Evolutionary conservation across 2,113 vertebrate species (phyloP).

Genomic region (Oxygymnocypris stewartii): DNA sequence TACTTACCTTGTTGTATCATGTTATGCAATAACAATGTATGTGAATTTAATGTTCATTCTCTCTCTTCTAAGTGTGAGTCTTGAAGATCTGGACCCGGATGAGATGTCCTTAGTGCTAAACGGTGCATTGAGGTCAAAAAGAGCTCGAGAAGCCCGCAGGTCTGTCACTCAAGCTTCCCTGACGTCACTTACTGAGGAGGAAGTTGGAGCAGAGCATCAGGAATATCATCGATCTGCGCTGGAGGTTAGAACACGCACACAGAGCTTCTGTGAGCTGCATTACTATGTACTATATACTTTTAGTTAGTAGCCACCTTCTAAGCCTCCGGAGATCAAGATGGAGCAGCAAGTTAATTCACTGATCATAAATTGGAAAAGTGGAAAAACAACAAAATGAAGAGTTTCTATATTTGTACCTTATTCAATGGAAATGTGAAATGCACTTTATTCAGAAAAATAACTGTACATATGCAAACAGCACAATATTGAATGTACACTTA

Average conservation of each 20-base stretch:
- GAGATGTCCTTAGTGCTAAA: slow-evolving; percentile 60
- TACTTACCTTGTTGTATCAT: neutral
- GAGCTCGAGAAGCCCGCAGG: slow-evolving; percentile 43
- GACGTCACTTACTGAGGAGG: slow-evolving; percentile 62
- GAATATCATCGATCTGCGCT: slow-evolving; percentile 49
- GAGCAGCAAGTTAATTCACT: neutral
- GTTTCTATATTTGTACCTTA: neutral
- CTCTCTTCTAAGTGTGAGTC: slow-evolving; percentile 56
- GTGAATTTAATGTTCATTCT: neutral
- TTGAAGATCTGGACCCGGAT: slow-evolving; percentile 60
- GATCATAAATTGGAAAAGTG: neutral
- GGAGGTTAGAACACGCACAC: slow-evolving; percentile 50
- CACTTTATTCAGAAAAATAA: too few relatives aligned
- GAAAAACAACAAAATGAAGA: neutral
- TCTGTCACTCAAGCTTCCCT: slow-evolving; percentile 56
- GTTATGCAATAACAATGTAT: slow-evolving; percentile 5
- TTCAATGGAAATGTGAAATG: neutral
- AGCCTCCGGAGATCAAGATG: neutral
- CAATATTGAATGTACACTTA: too few relatives aligned
- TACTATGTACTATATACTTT: neutral
- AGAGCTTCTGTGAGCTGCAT: neutral
- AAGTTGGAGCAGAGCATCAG: slow-evolving; percentile 45
- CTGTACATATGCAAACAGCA: too few relatives aligned
- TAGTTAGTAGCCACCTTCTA: neutral
- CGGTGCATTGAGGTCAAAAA: slow-evolving; percentile 32